These are phyloP conservation scores for Salarias fasciatus DNA, from an alignment of 2,797 vertebrate genomes.

Conservation along the genomic window DNA sequence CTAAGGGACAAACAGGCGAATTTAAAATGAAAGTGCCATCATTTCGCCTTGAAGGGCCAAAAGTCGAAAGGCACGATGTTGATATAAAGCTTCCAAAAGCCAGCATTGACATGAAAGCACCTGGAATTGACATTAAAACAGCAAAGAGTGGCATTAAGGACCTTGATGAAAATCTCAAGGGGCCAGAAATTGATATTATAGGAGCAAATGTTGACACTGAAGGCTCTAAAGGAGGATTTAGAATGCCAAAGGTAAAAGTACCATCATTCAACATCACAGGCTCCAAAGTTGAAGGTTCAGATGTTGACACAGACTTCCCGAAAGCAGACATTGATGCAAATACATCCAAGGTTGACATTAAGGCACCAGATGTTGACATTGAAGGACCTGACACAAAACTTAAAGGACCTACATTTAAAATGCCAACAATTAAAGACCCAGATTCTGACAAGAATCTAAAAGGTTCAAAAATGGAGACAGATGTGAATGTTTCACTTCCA, in stretches of 20 bases:
- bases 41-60: conserved; percentile 8
- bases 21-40: conserved; percentile 29
- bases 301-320: neutral
- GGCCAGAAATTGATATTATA: conserved; percentile 28
- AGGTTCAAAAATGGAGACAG: no score
- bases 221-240: conserved; percentile 51
- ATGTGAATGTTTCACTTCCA: no score
- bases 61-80: neutral
- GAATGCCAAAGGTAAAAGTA: conserved; percentile 82
- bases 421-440: no score
- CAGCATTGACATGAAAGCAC: conserved; percentile 3
- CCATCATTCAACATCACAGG: conserved; percentile 17
- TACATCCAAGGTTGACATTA: conserved; percentile 3
- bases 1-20: conserved; percentile 10
- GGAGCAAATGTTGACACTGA: conserved; percentile 7
- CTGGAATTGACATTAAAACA: conserved; percentile 5
- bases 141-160: neutral
- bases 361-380: conserved; percentile 6
- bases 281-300: neutral
- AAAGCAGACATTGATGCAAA: neutral
- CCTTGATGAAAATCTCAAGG: neutral
- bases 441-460: no score
- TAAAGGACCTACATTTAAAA: neutral
- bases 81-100: conserved; percentile 13
- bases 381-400: conserved; percentile 13